Percentiles rank a stretch among this genome's conserved stretches.
phyloP scores from a whole-genome alignment of 2,113 vertebrate genomes.

The Hydropotes inermis region DNA sequence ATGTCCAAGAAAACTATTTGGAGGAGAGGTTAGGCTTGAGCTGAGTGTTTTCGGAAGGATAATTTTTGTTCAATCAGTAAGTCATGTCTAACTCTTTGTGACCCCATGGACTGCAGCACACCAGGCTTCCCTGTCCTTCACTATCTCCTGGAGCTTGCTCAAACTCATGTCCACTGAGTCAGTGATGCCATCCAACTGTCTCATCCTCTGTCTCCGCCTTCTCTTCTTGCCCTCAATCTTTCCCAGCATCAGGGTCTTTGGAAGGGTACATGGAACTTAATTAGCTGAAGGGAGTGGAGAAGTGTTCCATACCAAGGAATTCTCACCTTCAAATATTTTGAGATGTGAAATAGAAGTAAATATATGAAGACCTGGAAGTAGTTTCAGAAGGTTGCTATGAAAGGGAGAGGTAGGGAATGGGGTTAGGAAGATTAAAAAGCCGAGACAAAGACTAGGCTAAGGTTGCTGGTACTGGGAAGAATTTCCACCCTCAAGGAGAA shows the following conservation, averaged over 20 bases:
- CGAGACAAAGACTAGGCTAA: not conserved
- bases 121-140: not conserved
- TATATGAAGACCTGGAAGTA: not conserved
- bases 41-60: not conserved
- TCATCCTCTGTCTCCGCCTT: not conserved
- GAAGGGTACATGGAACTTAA: not conserved
- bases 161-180: not conserved
- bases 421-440: not conserved
- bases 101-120: not conserved
- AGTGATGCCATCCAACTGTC: not conserved
- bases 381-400: not conserved
- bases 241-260: not conserved
- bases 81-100: not conserved
- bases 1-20: not conserved
- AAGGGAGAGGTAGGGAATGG: not conserved
- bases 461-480: not conserved
- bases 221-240: not conserved
- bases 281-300: not conserved
- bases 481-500: not conserved
- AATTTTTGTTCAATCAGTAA: not conserved
- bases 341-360: not conserved
- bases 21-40: not conserved
- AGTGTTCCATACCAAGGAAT: not conserved
- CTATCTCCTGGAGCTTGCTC: not conserved
- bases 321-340: not conserved